phyloP scores from a whole-genome alignment of 2,797 vertebrate species.

The Carcharodon carcharias region DNA sequence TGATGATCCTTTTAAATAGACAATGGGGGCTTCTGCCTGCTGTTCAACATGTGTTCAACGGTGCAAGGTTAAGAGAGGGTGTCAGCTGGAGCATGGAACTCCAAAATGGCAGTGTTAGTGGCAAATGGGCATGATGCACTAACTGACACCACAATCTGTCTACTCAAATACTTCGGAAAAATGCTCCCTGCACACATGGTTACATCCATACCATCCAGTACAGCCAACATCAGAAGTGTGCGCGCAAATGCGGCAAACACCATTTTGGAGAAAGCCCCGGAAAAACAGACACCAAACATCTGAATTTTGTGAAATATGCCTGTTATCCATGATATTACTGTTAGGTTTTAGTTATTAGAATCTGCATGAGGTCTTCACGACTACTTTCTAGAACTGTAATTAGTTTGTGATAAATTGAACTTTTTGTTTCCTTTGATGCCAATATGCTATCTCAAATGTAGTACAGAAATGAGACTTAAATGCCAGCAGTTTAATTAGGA shows the following conservation, averaged over 20 bases:
- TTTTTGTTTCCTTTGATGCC: slow-evolving; percentile 23
- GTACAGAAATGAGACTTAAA: neutral
- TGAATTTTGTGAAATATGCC: neutral
- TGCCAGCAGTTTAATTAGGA: slow-evolving; percentile 27
- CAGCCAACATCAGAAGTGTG: neutral
- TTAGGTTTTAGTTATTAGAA: neutral
- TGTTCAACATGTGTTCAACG: neutral
- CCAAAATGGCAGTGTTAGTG: neutral
- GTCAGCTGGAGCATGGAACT: neutral
- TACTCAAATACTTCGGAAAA: neutral
- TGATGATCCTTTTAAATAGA: neutral
- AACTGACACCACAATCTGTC: neutral
- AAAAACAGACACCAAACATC: neutral
- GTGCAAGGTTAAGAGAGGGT: neutral
- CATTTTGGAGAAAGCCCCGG: neutral
- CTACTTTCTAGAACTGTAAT: neutral
- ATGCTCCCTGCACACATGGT: no score
- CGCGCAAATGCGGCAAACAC: no score
- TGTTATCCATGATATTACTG: neutral
- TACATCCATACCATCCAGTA: neutral
- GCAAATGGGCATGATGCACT: neutral
- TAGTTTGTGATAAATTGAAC: slow-evolving; percentile 15
- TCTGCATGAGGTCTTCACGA: neutral
- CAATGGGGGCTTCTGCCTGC: neutral
- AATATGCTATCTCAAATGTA: neutral